A percentile compares a stretch with the other conserved stretches of the same genome.
These are phyloP conservation scores for Pandion haliaetus DNA, from an alignment of 2,113 vertebrate genomes.

Conservation along the genomic window DNA sequence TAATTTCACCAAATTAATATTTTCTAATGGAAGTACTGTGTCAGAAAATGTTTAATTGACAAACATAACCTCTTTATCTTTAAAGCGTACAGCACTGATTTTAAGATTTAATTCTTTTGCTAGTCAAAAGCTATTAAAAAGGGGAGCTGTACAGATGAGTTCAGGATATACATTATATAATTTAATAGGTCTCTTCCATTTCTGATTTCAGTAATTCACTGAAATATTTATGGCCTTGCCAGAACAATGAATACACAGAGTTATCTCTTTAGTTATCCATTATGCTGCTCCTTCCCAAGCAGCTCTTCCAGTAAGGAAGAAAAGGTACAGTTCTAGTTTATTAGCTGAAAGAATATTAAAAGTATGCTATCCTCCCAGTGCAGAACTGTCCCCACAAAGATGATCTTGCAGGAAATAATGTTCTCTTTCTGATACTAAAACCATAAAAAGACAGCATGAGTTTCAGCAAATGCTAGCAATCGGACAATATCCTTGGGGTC, in stretches of 20 bases:
- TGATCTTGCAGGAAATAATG: not conserved
- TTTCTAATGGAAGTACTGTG: not conserved
- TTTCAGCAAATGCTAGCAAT: not conserved
- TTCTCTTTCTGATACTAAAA: not conserved
- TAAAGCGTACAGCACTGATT: not conserved
- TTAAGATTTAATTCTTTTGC: not conserved
- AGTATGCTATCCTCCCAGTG: not conserved
- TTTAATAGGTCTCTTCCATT: not conserved
- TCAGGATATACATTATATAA: not conserved
- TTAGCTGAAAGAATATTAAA: not conserved
- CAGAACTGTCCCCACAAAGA: not conserved
- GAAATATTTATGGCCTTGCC: slow-evolving; percentile 29
- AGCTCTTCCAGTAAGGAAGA: not conserved
- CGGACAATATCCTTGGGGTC: not conserved
- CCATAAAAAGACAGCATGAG: not conserved
- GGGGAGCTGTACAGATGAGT: not conserved
- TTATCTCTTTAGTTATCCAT: not conserved
- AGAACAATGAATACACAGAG: not conserved
- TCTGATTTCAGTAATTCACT: slow-evolving; percentile 18
- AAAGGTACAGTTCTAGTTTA: not conserved
- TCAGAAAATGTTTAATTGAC: not conserved
- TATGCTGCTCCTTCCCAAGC: not conserved
- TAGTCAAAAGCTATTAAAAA: not conserved
- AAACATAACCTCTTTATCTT: not conserved
- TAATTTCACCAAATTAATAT: not conserved